Evolutionary conservation across 2,113 vertebrate species (phyloP).

Genomic region (Lepisosteus osseus): DNA sequence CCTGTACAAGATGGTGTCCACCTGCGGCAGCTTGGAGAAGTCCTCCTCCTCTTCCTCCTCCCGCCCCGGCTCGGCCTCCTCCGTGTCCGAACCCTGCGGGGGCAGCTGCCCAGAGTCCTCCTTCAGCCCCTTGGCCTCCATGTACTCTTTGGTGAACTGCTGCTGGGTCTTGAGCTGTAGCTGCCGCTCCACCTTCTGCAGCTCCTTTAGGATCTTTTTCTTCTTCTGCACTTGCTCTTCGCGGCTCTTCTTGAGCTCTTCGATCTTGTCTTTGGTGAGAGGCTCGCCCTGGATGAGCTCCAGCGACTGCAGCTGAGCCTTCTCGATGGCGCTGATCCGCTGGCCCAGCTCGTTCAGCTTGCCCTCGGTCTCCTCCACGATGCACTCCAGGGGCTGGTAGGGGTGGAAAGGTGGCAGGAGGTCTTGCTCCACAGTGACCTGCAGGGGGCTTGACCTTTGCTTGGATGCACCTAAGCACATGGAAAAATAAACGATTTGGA

Average conservation of each 20-base stretch:
- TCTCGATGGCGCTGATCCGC: slow-evolving; percentile 98
- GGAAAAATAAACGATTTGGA: slow-evolving; percentile 66
- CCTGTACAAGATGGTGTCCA: slow-evolving; percentile 81
- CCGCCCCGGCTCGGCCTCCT: slow-evolving; percentile 69
- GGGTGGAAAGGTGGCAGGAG: slow-evolving; percentile 92
- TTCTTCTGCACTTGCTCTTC: slow-evolving; percentile 99
- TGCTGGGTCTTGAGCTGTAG: slow-evolving; percentile 98
- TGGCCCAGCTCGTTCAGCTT: slow-evolving; percentile 98
- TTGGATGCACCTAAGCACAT: slow-evolving; percentile 84
- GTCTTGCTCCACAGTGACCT: slow-evolving; percentile 83
- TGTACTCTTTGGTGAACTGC: slow-evolving; percentile 99
- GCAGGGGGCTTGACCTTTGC: slow-evolving; percentile 90
- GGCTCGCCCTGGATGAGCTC: slow-evolving; percentile 99
- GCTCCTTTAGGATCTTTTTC: slow-evolving; percentile 98
- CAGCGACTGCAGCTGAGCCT: slow-evolving; percentile 95
- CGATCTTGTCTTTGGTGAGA: slow-evolving; percentile 99
- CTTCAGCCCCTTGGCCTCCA: slow-evolving; percentile 95
- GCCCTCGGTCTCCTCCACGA: slow-evolving; percentile 98
- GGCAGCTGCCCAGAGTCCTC: slow-evolving; percentile 70
- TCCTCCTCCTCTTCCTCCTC: slow-evolving; percentile 82
- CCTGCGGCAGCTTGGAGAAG: slow-evolving; percentile 86
- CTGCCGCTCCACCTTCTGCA: slow-evolving; percentile 98
- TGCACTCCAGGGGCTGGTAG: slow-evolving; percentile 97
- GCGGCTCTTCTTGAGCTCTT: slow-evolving; percentile 98
- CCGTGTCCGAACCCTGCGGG: slow-evolving; percentile 73